phyloP scores from a whole-genome alignment of 1,140 invertebrate genomes.

The Meloidogyne chitwoodi region DNA sequence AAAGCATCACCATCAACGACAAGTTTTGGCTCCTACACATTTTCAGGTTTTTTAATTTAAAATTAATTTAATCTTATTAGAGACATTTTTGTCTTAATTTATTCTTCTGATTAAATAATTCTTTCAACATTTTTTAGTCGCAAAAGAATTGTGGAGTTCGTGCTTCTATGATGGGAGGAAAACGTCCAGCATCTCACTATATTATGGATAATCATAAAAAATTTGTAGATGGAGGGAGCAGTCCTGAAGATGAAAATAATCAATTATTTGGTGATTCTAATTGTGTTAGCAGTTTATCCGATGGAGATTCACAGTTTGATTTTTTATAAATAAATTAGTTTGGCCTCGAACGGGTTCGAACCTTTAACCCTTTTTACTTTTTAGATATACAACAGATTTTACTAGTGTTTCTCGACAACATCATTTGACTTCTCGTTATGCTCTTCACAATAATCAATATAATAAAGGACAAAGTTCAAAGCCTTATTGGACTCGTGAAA shows the following conservation, averaged over 20 bases:
- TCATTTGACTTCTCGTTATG: not conserved
- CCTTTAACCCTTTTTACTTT: not conserved
- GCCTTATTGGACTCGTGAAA: conserved; percentile 16
- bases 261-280: conserved; percentile 17
- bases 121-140: not conserved
- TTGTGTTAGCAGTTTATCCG: not conserved
- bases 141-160: conserved; percentile 13
- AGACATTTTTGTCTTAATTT: not conserved
- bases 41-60: not conserved
- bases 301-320: conserved; percentile 8
- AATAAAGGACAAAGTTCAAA: conserved; percentile 23
- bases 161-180: conserved; percentile 8
- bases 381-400: conserved; percentile 33
- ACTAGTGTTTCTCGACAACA: conserved; percentile 34
- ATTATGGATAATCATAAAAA: not conserved
- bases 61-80: not conserved
- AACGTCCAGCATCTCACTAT: conserved; percentile 11
- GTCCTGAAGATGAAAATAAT: conserved; percentile 8
- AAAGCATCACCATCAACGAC: not conserved
- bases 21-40: conserved; percentile 1
- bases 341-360: no score
- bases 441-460: not conserved
- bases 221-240: not conserved
- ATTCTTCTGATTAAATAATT: not conserved
- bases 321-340: not conserved